A percentile compares a stretch with the other conserved stretches of the same genome.
Conservation (phyloP, 2,888 invertebrate species). For the Shargacucullia verbasci region DNA sequence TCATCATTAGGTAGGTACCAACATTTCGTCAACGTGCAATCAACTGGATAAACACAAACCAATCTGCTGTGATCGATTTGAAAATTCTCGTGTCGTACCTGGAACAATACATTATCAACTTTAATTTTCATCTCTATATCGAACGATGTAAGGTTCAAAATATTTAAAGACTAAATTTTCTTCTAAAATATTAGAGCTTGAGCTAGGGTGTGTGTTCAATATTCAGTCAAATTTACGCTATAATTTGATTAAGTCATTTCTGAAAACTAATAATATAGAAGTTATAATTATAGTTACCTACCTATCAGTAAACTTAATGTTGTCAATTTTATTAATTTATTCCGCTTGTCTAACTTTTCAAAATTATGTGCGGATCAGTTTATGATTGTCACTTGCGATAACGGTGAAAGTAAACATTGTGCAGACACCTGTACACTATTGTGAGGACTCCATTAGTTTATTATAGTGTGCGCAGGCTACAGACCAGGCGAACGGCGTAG, state of each 20-base stretch:
- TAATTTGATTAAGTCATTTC: conserved; percentile 6
- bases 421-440: too few species aligned
- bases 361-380: too few species aligned
- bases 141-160: conserved; percentile 23
- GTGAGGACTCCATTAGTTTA: too few species aligned
- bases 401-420: too few species aligned
- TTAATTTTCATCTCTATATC: conserved; percentile 16
- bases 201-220: conserved; percentile 19
- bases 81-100: conserved; percentile 47
- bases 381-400: too few species aligned
- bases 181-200: conserved; percentile 34
- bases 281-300: too few species aligned
- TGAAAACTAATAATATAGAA: too few species aligned
- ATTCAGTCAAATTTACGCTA: conserved; percentile 30
- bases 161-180: not conserved
- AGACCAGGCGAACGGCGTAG: too few species aligned
- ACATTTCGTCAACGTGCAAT: conserved; percentile 45
- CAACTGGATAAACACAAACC: conserved; percentile 55
- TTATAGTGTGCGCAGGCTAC: too few species aligned
- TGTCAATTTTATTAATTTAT: too few species aligned
- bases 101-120: conserved; percentile 1
- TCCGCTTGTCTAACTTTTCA: too few species aligned
- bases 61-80: conserved; percentile 52
- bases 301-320: too few species aligned
- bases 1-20: conserved; percentile 51